phyloP scores from a whole-genome alignment of 1,140 invertebrate genomes.

The Macrosteles quadrilineatus region DNA sequence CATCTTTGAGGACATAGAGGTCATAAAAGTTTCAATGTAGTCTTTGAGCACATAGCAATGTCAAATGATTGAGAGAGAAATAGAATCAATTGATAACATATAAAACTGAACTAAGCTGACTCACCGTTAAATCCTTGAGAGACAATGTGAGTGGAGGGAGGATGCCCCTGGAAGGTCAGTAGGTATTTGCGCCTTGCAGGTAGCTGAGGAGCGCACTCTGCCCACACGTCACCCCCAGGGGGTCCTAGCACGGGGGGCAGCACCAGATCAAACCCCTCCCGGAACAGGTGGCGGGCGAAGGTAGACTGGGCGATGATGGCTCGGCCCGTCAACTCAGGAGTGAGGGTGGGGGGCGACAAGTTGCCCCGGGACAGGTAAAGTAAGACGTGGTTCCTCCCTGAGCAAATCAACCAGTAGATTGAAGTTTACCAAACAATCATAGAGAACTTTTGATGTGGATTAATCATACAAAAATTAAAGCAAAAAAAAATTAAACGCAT shows the following conservation, averaged over 20 bases:
- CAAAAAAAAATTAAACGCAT: too few relatives aligned
- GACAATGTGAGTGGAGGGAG: neutral
- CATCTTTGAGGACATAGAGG: too few relatives aligned
- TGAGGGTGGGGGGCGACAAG: slow-evolving; percentile 60
- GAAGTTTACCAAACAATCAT: too few relatives aligned
- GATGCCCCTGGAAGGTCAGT: slow-evolving; percentile 70
- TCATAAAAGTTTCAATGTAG: too few relatives aligned
- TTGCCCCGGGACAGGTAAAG: slow-evolving; percentile 77
- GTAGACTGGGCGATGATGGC: slow-evolving; percentile 79
- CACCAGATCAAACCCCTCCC: slow-evolving; percentile 80
- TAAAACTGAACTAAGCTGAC: too few relatives aligned
- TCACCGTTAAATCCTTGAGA: slow-evolving; percentile 7
- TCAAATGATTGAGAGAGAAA: too few relatives aligned
- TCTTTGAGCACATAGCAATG: too few relatives aligned
- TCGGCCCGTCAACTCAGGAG: slow-evolving; percentile 58
- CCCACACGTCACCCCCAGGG: slow-evolving; percentile 83
- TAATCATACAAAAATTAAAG: too few relatives aligned
- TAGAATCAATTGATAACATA: too few relatives aligned
- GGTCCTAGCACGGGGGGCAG: slow-evolving; percentile 80
- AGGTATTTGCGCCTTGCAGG: slow-evolving; percentile 85
- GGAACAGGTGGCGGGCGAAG: slow-evolving; percentile 68
- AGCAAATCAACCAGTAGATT: slow-evolving; percentile 27
- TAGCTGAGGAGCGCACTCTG: slow-evolving; percentile 78
- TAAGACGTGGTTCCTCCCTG: slow-evolving; percentile 82
- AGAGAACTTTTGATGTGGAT: too few relatives aligned